Evolutionary conservation across 2,888 invertebrate species (phyloP), one percentile per base, ranked within the genome.

Genomic region (Volucella bombylans): DNA sequence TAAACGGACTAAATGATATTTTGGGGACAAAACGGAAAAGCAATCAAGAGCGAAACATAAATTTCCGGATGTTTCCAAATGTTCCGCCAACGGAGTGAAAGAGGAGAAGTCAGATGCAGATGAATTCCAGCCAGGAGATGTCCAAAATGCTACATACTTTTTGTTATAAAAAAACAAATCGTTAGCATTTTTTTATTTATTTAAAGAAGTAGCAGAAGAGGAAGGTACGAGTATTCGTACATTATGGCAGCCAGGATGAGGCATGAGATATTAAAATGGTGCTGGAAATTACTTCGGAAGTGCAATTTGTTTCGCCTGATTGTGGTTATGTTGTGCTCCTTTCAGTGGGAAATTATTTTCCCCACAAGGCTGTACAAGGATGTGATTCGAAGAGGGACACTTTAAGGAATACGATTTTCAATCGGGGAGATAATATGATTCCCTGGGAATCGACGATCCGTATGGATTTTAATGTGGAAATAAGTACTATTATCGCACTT

Each of bases 31-130:
- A 38, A 43, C 74, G 65, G 59, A 76, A 76, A 67, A 76, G 74
- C 67, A 76, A 67, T 76, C 74, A 76, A 76, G 65, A 38, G 50
- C 59, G 74, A 76, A 67, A 76, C 67, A 59, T 67, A 76, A 76
- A 76, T 76, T 76, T 67, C 67, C 74, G 65, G 57, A 74, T 65
- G 62, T 54, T 72, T 72, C 59, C 62, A 23, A 38, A 62, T 39
- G 15, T 55, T 14, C 43, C 39, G 11, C 49, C 31, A 43, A 45
- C 38, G 23, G 23, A 4, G 15, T 31, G 14, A 43, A 52, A 4
- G 15, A 50, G 23, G 50, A 41, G 41, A 15, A 38, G 12, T 18
- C 74, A 74, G 38, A 50, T 67, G 59, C 59, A 76, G 59, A 59
- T 43, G 57, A 41, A 43, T 50, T 74, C 39, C 41, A 55, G 47